Conservation (phyloP, 2,113 vertebrate species). For the Anguilla japonica region DNA sequence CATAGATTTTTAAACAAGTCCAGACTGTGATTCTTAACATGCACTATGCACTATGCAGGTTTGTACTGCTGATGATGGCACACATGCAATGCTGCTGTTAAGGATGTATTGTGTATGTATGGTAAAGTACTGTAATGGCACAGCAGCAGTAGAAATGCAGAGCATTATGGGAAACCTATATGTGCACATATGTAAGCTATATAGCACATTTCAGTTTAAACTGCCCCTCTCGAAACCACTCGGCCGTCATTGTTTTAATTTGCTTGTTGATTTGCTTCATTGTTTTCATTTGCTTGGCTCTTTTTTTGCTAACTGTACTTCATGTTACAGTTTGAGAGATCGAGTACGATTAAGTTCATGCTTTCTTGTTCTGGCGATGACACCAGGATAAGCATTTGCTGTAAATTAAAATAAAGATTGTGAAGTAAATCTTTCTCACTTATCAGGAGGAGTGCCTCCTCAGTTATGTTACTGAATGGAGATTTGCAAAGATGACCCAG, state of each 20-base stretch:
- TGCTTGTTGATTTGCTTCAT: neutral
- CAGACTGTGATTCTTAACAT: neutral
- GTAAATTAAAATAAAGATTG: neutral
- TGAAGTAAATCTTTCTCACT: neutral
- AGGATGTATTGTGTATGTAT: neutral
- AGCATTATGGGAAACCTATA: neutral
- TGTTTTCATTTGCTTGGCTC: neutral
- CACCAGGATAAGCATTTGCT: neutral
- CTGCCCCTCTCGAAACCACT: neutral
- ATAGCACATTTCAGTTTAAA: neutral
- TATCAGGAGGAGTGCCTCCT: neutral
- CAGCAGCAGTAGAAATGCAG: neutral
- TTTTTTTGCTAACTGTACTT: neutral
- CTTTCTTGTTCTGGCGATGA: neutral
- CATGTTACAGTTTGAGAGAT: neutral
- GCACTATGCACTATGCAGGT: conserved; percentile 5
- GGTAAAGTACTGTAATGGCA: neutral
- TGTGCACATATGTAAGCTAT: neutral
- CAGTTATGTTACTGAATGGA: too few relatives aligned
- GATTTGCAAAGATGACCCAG: neutral
- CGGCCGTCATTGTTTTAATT: neutral
- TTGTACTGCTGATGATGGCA: conserved; percentile 20
- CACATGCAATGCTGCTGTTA: neutral
- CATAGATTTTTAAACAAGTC: neutral
- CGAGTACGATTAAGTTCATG: neutral